These are phyloP conservation scores for Diaperis boleti DNA, from an alignment of 2,888 invertebrate species.

Conservation along the genomic window DNA sequence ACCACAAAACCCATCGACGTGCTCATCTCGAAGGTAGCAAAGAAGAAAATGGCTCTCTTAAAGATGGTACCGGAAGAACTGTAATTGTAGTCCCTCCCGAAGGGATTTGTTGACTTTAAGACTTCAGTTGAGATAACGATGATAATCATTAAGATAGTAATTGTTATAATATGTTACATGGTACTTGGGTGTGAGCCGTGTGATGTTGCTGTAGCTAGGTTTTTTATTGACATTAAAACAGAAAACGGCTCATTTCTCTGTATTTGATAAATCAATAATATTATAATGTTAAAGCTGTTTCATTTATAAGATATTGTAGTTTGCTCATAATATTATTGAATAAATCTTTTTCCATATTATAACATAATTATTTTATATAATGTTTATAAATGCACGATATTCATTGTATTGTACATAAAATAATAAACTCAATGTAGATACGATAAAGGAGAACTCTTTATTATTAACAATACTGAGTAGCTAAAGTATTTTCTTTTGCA, in stretches of 20 bases:
- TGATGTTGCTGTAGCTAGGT: conserved; percentile 24
- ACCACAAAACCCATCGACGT: conserved; percentile 91
- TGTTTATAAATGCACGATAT: conserved; percentile 41
- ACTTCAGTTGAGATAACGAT: conserved; percentile 60
- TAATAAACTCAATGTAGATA: conserved; percentile 32
- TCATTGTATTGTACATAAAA: conserved; percentile 35
- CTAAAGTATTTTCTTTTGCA: not conserved
- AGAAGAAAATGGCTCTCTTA: conserved; percentile 88
- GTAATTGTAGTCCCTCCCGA: conserved; percentile 45
- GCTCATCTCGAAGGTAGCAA: conserved; percentile 90
- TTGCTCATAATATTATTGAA: conserved; percentile 56
- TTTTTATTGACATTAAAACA: conserved; percentile 30
- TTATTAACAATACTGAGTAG: not conserved
- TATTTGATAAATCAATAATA: conserved; percentile 59
- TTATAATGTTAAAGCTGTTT: conserved; percentile 59
- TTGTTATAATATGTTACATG: conserved; percentile 58
- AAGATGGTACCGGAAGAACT: conserved; percentile 82
- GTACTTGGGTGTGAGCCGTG: conserved; percentile 35
- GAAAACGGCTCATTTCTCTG: conserved; percentile 35
- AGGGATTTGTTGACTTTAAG: conserved; percentile 31
- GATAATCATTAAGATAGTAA: conserved; percentile 64
- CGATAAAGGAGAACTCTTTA: conserved; percentile 12
- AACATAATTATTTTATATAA: conserved; percentile 40
- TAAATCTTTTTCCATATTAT: conserved; percentile 57
- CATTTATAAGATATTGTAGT: conserved; percentile 59